Evolutionary conservation across 2,888 invertebrate genomes (phyloP).

Genomic region (Lasioglossum malachurum): DNA sequence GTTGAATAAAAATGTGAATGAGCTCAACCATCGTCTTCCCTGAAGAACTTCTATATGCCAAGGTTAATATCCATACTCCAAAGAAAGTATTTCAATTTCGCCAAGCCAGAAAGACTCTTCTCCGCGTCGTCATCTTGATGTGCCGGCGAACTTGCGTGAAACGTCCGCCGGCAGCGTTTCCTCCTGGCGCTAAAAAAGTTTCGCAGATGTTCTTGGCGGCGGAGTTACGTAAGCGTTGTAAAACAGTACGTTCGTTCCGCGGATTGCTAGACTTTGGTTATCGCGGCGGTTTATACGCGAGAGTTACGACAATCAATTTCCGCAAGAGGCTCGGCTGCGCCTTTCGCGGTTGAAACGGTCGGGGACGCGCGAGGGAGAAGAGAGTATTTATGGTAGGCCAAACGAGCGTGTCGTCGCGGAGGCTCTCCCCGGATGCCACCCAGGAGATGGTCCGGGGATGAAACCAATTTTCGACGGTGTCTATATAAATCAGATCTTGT

Average conservation of each 20-base stretch:
- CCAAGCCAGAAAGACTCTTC: background rate
- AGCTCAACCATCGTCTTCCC: background rate
- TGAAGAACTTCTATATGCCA: background rate
- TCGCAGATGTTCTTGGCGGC: background rate
- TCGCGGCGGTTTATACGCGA: conserved; percentile 51
- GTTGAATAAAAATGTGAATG: background rate
- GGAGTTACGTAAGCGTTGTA: conserved; percentile 1
- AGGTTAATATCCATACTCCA: background rate
- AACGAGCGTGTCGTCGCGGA: conserved; percentile 72
- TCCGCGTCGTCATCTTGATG: background rate
- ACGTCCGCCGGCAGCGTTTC: background rate
- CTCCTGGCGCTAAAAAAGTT: background rate
- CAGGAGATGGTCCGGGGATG: conserved; percentile 79
- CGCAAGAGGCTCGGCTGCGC: conserved; percentile 45
- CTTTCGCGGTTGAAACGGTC: conserved; percentile 44
- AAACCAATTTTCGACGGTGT: conserved; percentile 82
- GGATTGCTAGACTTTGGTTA: conserved; percentile 30
- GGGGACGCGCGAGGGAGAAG: conserved; percentile 45
- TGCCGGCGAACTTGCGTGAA: background rate
- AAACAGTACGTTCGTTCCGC: background rate
- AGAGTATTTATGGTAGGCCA: conserved; percentile 75
- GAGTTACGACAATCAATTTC: conserved; percentile 70
- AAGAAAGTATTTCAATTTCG: conserved; percentile 6
- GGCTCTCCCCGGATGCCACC: conserved; percentile 74
- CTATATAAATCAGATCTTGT: conserved; percentile 84